Percentiles rank a stretch among this genome's conserved stretches.
Evolutionary conservation across 2,888 invertebrate genomes (phyloP).

Genomic region (Beris morrisii): DNA sequence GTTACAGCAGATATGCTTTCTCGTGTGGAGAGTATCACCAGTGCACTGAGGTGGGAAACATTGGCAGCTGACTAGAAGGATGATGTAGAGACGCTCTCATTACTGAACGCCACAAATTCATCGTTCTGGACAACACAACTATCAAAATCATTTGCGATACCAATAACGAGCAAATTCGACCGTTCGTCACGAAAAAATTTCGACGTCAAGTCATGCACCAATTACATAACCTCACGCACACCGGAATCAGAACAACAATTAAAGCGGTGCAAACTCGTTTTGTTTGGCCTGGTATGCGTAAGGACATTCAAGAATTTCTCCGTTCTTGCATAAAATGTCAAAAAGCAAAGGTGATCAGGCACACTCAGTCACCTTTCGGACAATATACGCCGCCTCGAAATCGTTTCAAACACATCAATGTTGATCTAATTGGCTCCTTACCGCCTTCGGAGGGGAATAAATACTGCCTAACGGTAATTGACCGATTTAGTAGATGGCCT

Average conservation of each 20-base stretch:
- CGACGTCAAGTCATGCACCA: slow-evolving; percentile 1
- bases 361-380: neutral
- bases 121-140: neutral
- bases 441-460: slow-evolving; percentile 10
- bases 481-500: neutral
- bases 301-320: slow-evolving; percentile 7
- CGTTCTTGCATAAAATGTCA: slow-evolving; percentile 6
- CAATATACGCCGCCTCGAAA: neutral
- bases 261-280: slow-evolving; percentile 33
- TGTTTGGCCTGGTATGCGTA: slow-evolving; percentile 21
- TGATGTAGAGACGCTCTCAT: no score
- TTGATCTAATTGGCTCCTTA: neutral
- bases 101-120: no score
- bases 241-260: slow-evolving; percentile 4
- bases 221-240: neutral
- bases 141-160: neutral
- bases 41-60: no score
- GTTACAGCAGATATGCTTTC: slow-evolving; percentile 27
- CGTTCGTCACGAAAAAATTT: slow-evolving; percentile 35
- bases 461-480: slow-evolving; percentile 28
- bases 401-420: neutral
- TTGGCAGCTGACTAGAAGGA: no score
- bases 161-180: neutral
- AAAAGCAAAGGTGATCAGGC: slow-evolving; percentile 11
- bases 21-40: neutral